Evolutionary conservation across 2,113 vertebrate genomes (phyloP), one percentile per base, ranked within the genome.

Genomic region (Cololabis saira): DNA sequence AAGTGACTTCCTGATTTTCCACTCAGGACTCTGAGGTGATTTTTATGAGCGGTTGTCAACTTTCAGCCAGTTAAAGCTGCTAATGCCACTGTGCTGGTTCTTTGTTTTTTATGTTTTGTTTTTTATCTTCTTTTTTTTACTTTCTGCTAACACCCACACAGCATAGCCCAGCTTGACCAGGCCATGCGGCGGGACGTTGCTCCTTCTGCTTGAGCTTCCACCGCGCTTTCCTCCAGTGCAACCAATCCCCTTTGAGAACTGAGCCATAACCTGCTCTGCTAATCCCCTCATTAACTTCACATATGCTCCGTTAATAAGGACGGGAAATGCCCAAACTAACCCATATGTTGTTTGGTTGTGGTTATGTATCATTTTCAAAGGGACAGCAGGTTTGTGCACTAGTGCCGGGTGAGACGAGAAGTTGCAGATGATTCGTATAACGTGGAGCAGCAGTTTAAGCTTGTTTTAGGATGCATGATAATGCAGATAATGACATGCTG

Each of bases 11-110:
- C 8, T 8, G 8, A 47, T 9, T 7, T n/a, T n/a, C n/a, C n/a
- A n/a, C n/a, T n/a, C n/a, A n/a, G n/a, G n/a, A n/a, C 16, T 14
- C 2, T 30, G 17, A 17, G 42, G 18, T 17, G 44, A 59, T 52
- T 45, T 27, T 43, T 53, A 54, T 62, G 16, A 63, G 67, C 61
- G 88, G 90, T 92, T 91, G 93, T 93, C 90, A 87, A 68, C 71
- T 89, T 92, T 92, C 91, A 92, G 84, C 81, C 89, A 18, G 90
- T 93, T 93, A 94, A 94, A 90, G 91, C 90, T 92, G 88, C 61
- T 59, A 71, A 21, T 71, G 79, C 75, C 80, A 84, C 80, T 83
- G 76, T 90, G 88, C 78, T 87, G 82, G 81, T 76, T 74, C 44
- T 53, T 58, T 49, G 17, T 76, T 80, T 49, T 16, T 61, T 74